Evolutionary conservation across 2,888 invertebrate species (phyloP).

Genomic region (Amiota mariae): DNA sequence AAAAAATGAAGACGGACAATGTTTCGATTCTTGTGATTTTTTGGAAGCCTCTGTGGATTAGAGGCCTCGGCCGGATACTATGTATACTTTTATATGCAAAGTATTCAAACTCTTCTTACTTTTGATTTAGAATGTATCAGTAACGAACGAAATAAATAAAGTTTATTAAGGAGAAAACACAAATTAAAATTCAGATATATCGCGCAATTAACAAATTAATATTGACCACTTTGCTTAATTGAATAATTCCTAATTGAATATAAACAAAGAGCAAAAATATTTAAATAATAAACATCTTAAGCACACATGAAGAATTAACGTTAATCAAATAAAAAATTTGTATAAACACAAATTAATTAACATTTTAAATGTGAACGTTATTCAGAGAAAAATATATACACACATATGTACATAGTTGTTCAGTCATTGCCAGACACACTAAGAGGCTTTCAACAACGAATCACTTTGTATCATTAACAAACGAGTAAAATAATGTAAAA

Average conservation of each 20-base stretch:
- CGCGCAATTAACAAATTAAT: constrained; percentile 15
- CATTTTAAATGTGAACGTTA: constrained; percentile 63
- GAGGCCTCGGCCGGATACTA: no score
- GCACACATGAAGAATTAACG: constrained; percentile 26
- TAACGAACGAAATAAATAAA: no score
- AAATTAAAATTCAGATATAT: background rate
- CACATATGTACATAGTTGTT: background rate
- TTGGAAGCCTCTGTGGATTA: no score
- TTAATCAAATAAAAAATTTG: constrained; percentile 50
- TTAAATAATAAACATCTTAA: background rate
- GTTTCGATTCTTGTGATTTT: no score
- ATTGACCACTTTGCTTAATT: constrained; percentile 17
- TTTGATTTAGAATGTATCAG: no score
- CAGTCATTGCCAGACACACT: background rate
- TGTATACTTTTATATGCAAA: no score
- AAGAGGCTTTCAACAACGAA: constrained; percentile 8
- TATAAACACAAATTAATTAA: constrained; percentile 69
- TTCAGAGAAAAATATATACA: constrained; percentile 4
- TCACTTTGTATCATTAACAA: constrained; percentile 14
- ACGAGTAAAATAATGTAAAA: constrained; percentile 19
- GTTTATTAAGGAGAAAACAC: background rate
- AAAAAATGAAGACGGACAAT: no score
- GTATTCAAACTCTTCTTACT: no score
- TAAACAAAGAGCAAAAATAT: background rate
- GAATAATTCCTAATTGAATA: background rate